Percentiles rank a stretch among this genome's conserved stretches.
These are phyloP conservation scores for Sweltsa coloradensis DNA, from an alignment of 1,140 invertebrate genomes.

Conservation along the genomic window DNA sequence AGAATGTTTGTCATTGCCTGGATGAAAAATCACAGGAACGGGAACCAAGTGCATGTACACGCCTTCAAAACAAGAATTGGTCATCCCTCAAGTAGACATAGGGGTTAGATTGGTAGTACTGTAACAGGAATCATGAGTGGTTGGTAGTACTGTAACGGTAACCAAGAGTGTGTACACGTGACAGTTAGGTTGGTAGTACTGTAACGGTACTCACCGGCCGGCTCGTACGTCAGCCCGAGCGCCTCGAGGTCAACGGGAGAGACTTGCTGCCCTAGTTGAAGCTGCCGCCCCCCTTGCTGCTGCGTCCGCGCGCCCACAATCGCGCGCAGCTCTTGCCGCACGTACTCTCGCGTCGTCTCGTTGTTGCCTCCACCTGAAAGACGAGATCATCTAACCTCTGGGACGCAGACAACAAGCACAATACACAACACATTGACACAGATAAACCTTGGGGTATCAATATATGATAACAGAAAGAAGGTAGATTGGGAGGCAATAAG, in stretches of 20 bases:
- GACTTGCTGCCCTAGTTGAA: constrained; percentile 29
- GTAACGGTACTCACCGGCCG: constrained; percentile 38
- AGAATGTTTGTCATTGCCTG: no score
- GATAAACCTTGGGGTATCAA: no score
- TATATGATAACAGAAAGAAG: no score
- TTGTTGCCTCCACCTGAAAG: constrained; percentile 19
- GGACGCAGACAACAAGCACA: background rate
- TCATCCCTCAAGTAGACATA: no score
- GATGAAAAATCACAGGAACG: no score
- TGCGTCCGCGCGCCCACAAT: constrained; percentile 71
- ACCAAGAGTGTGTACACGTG: background rate
- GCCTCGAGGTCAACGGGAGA: constrained; percentile 50
- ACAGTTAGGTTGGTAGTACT: background rate
- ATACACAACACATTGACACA: background rate
- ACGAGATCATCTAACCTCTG: background rate
- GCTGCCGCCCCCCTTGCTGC: constrained; percentile 26
- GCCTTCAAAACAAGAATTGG: no score
- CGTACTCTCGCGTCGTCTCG: constrained; percentile 59
- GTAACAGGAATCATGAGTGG: background rate
- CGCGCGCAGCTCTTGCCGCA: constrained; percentile 76
- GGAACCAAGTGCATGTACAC: no score
- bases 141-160: background rate
- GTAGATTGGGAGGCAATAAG: no score
- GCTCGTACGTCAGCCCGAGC: constrained; percentile 53
- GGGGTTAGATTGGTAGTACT: background rate